A percentile compares a stretch with the other conserved stretches of the same genome.
These are phyloP conservation scores for Sebastes wilsoni DNA, from an alignment of 2,797 vertebrate genomes.

Conservation along the genomic window DNA sequence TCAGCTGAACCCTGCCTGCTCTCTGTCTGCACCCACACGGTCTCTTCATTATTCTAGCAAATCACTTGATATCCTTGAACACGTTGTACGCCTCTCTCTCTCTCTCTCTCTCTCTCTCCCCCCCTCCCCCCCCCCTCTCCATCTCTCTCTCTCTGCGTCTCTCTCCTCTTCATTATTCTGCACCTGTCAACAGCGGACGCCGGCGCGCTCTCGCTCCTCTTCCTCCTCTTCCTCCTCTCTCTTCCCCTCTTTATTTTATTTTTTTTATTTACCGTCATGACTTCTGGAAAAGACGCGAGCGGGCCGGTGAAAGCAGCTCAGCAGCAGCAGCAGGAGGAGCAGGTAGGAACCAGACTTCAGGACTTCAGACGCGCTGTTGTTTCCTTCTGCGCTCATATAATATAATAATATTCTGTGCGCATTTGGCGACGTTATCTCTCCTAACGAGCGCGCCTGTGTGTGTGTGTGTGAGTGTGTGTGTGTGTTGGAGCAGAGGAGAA, in stretches of 20 bases:
- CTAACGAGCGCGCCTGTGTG: background rate
- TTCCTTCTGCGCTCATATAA: background rate
- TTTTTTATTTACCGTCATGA: conserved; percentile 82
- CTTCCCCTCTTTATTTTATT: conserved; percentile 20
- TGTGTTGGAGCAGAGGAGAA: background rate
- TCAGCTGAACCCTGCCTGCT: conserved; percentile 37
- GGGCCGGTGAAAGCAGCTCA: conserved; percentile 87
- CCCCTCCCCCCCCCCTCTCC: background rate
- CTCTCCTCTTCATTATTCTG: conserved; percentile 55
- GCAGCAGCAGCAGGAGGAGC: conserved; percentile 82
- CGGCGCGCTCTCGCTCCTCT: conserved; percentile 23
- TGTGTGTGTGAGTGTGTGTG: background rate
- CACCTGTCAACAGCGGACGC: conserved; percentile 66
- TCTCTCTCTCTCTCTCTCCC: conserved; percentile 4
- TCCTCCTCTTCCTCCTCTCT: background rate
- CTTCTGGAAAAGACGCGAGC: conserved; percentile 89
- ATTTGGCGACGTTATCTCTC: background rate
- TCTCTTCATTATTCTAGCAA: conserved; percentile 56
- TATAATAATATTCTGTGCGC: background rate
- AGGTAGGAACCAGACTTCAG: conserved; percentile 79
- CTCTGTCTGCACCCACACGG: conserved; percentile 61
- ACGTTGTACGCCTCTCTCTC: background rate
- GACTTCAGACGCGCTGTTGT: conserved; percentile 3
- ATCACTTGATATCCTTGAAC: conserved; percentile 57
- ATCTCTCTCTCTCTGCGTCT: background rate